Evolutionary conservation across 1,140 invertebrate genomes (phyloP).

Genomic region (Melitaea cinxia): DNA sequence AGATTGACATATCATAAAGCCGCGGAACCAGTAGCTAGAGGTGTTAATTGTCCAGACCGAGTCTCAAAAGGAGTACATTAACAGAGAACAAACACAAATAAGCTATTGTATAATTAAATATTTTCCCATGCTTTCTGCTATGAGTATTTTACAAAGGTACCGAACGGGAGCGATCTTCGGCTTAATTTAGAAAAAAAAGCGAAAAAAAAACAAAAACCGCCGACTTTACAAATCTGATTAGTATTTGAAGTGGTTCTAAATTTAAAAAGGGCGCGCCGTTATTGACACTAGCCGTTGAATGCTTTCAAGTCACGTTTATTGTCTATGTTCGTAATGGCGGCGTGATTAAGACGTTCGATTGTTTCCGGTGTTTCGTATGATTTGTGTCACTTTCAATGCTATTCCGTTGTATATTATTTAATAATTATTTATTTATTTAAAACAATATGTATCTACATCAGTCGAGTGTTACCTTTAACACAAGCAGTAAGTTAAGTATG

Average conservation of each 20-base stretch:
- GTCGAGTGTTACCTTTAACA: no score
- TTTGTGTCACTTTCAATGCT: neutral
- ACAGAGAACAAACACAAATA: slow-evolving; percentile 79
- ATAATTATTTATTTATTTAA: no score
- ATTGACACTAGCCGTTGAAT: slow-evolving; percentile 68
- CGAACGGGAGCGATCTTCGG: slow-evolving; percentile 48
- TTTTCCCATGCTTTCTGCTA: slow-evolving; percentile 70
- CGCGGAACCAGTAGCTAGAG: slow-evolving; percentile 60
- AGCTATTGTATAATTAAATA: slow-evolving; percentile 80
- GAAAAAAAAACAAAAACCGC: slow-evolving; percentile 55
- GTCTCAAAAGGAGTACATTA: slow-evolving; percentile 76
- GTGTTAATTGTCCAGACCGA: slow-evolving; percentile 72
- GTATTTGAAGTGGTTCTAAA: slow-evolving; percentile 74
- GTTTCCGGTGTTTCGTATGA: slow-evolving; percentile 39
- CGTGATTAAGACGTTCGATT: slow-evolving; percentile 65
- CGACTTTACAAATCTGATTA: slow-evolving; percentile 79
- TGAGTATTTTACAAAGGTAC: slow-evolving; percentile 61
- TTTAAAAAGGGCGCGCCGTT: slow-evolving; percentile 67
- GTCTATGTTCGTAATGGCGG: slow-evolving; percentile 66
- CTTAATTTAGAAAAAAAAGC: slow-evolving; percentile 52
- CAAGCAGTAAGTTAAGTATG: no score
- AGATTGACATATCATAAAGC: slow-evolving; percentile 71
- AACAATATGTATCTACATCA: no score
- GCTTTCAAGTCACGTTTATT: slow-evolving; percentile 63
- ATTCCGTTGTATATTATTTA: no score